Conservation (phyloP, 2,888 invertebrate genomes). For the Drosophila heteroneura region DNA sequence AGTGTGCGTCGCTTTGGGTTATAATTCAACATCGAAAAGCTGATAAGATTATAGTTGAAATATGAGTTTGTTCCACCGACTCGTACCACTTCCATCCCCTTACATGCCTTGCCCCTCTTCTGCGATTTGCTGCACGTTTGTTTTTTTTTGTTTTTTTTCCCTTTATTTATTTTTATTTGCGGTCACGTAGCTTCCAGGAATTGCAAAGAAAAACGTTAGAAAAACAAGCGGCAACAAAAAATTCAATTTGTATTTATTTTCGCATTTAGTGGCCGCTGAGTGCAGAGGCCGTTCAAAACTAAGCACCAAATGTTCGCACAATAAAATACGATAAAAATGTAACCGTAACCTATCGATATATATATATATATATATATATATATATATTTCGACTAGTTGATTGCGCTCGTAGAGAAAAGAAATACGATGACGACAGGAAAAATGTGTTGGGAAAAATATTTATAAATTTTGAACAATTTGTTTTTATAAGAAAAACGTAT, state of each 20-base stretch:
- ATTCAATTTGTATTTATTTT: background rate
- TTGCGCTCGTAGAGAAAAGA: background rate
- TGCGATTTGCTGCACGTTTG: constrained; percentile 11
- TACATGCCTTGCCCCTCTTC: background rate
- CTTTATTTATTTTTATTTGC: constrained; percentile 44
- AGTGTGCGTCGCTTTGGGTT: constrained; percentile 37
- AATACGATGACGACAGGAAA: background rate
- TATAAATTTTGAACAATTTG: background rate
- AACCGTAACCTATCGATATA: background rate
- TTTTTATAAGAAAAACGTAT: background rate
- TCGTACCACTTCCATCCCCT: background rate
- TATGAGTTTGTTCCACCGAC: constrained; percentile 55
- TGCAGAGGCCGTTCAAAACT: background rate
- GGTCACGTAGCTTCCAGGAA: constrained; percentile 60
- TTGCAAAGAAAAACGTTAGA: constrained; percentile 7
- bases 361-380: too few species aligned
- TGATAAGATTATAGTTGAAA: constrained; percentile 74
- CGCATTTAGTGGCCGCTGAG: background rate
- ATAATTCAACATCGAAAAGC: constrained; percentile 73
- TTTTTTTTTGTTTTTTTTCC: background rate
- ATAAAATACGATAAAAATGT: background rate
- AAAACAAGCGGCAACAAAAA: constrained; percentile 6
- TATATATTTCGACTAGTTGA: background rate
- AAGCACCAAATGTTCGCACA: background rate
- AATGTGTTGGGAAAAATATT: background rate